Conservation (phyloP, 2,797 vertebrate species). For the Sparidentex hasta region DNA sequence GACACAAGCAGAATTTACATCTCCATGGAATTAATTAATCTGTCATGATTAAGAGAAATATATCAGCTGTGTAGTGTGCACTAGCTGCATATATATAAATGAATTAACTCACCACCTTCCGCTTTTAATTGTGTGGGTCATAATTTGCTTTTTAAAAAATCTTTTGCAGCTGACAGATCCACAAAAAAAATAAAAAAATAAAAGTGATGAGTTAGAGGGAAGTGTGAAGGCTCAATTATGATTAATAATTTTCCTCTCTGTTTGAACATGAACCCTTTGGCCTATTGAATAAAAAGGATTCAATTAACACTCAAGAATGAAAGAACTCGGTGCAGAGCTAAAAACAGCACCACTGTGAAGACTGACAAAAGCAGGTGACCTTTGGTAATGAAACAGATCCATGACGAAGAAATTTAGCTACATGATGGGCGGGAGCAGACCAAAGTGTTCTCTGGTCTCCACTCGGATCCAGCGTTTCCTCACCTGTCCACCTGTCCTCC, state of each 20-base stretch:
- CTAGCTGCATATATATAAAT: no score
- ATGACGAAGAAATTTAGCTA: background rate
- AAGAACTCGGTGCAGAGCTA: background rate
- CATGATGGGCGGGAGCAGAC: background rate
- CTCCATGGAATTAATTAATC: no score
- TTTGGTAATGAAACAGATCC: conserved; percentile 6
- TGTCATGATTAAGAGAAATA: no score
- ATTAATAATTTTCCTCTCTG: conserved; percentile 9
- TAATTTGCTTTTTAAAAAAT: conserved; percentile 17
- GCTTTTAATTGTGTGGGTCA: background rate
- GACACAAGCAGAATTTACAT: no score
- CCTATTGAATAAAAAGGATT: conserved; percentile 14
- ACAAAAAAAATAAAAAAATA: background rate
- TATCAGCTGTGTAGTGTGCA: no score
- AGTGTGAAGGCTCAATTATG: conserved; percentile 6
- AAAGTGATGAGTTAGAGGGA: conserved; percentile 1
- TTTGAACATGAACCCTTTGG: conserved; percentile 20
- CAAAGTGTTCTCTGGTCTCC: background rate
- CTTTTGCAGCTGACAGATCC: background rate
- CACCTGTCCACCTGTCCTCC: conserved; percentile 21
- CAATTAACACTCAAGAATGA: conserved; percentile 12
- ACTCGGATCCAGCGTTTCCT: background rate
- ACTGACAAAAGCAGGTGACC: conserved; percentile 3
- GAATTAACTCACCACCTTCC: no score
- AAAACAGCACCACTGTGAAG: conserved; percentile 16